Evolutionary conservation across 2,797 vertebrate species (phyloP), one percentile per base, ranked within the genome.

Genomic region (Halcyon smyrnensis): DNA sequence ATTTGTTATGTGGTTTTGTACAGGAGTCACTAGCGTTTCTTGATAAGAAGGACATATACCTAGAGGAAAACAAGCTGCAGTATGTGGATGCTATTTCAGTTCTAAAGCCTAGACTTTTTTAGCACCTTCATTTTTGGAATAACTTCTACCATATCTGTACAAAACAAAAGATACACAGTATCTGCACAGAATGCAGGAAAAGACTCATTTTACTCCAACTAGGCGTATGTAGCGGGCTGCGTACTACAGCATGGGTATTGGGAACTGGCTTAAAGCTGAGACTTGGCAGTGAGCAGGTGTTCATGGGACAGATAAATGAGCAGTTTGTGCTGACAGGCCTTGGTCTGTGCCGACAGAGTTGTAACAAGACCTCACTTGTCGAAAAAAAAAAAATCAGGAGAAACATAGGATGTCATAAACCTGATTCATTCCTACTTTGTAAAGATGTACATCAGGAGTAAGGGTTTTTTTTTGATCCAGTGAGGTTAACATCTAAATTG

Each of bases 91-190:
- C 70, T 88, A 39, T 93, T 95, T 91, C 59, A 70, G 51, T 82
- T 69, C 83, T 88, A 48, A 79, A 88, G 23, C 65, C 36, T 30
- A 64, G 74, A 57, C 95, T 93, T 96, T 95, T 96, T 95, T 94
- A 96, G 92, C 75, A 83, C 48, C 65, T 89, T 96, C 71, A 46
- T 94, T 96, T 96, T 96, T 96, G 85, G 89, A 91, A 88, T 94
- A 91, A 64, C 59, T 95, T 90, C 70, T 79, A 30, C 59, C 9
- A 11, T 84, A 88, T 67, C 70, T 90, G 57, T 53, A 48, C 2
- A 19, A 93, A 95, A 93, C 76, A 73, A 73, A 46, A 88, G 54
- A 76, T 94, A 74, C n/a, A 82, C 36, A 95, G 84, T 95, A 96
- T 34, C 63, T 95, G 94, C 95, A 89, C 64, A 60, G 89, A 95